Evolutionary conservation across 2,113 vertebrate genomes (phyloP).

Genomic region (Vulpes ferrilata): DNA sequence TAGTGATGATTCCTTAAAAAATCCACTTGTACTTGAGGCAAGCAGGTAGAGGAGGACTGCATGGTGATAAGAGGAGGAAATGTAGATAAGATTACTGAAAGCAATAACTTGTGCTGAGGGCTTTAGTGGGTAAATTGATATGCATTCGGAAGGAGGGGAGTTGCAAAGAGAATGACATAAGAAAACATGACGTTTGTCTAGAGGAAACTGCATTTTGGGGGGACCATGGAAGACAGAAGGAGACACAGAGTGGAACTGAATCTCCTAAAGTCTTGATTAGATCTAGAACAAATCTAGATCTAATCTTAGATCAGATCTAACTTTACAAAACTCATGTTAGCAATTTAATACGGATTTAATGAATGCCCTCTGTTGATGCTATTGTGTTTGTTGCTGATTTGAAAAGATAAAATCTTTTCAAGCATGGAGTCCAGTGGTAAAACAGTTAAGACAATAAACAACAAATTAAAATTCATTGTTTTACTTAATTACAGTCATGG

Average conservation of each 20-base stretch:
- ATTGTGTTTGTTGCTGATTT: slow-evolving; percentile 1
- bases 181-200: neutral
- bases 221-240: neutral
- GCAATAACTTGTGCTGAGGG: neutral
- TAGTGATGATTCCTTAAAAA: neutral
- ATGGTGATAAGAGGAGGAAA: neutral
- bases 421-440: neutral
- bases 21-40: neutral
- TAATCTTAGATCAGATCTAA: neutral
- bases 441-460: slow-evolving; percentile 32
- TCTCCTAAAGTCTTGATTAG: neutral
- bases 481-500: neutral
- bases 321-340: neutral
- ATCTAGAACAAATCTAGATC: neutral
- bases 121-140: too few relatives aligned
- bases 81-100: neutral
- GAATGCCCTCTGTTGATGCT: neutral
- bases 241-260: accelerated
- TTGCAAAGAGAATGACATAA: neutral
- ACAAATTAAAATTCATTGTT: neutral
- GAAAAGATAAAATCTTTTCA: slow-evolving; percentile 1
- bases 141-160: neutral
- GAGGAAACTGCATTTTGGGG: neutral
- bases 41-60: neutral
- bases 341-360: slow-evolving; percentile 26